Conservation (phyloP, 2,888 invertebrate genomes). For the Fissipunctia ypsillon region DNA sequence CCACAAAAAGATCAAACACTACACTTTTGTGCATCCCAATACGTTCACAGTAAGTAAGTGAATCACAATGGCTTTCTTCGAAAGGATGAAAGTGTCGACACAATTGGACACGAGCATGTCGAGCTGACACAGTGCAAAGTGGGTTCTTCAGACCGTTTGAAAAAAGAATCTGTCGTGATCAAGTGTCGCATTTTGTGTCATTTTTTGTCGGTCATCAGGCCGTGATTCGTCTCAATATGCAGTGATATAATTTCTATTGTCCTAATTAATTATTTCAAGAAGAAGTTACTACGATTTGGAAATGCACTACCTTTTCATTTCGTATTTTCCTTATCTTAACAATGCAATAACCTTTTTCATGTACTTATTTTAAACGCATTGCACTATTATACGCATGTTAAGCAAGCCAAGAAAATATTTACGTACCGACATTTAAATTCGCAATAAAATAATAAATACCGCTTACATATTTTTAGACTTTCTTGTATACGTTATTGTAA, state of each 20-base stretch:
- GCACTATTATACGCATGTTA: constrained; percentile 43
- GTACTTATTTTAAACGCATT: constrained; percentile 3
- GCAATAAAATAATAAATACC: constrained; percentile 58
- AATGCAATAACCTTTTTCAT: neutral
- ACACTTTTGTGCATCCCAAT: constrained; percentile 43
- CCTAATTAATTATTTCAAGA: neutral
- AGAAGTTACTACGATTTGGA: neutral
- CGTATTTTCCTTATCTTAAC: neutral
- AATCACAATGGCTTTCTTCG: constrained; percentile 53
- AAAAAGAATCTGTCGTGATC: constrained; percentile 78
- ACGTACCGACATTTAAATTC: constrained; percentile 27
- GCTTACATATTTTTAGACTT: constrained; percentile 56
- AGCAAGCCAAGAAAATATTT: constrained; percentile 35
- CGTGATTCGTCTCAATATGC: constrained; percentile 43
- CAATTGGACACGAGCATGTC: constrained; percentile 69
- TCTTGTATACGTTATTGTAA: constrained; percentile 31
- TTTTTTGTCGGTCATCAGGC: constrained; percentile 70
- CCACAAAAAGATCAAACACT: neutral
- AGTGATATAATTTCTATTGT: constrained; percentile 22
- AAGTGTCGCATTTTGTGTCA: constrained; percentile 73
- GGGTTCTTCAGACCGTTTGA: constrained; percentile 72
- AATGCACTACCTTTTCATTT: neutral
- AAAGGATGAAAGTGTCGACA: constrained; percentile 73
- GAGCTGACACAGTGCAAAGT: constrained; percentile 64
- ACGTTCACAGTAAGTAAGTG: constrained; percentile 28